Evolutionary conservation across 2,888 invertebrate genomes (phyloP), one percentile per base, ranked within the genome.

Genomic region (Campoletis raptor): DNA sequence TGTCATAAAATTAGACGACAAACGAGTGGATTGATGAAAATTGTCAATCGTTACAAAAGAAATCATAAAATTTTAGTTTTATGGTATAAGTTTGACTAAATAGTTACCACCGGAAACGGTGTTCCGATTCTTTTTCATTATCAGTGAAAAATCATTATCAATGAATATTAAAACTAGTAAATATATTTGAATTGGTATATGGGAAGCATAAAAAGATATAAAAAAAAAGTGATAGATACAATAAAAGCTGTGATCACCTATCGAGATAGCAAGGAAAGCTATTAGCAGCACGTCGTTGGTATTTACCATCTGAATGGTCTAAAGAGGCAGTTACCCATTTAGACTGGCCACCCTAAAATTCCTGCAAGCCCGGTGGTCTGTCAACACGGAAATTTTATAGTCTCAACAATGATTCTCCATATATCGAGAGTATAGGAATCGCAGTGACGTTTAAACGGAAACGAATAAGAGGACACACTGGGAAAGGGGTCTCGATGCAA

Each of bases 361-460:
- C 57, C 30, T 61, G 15, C 30, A 61, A 61, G 61, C 61, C 30
- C 61, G 61, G 57, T 30, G 15, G 61, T 61, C 61, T 61, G 61
- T 61, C 61, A 30, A 30, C 30, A 15, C 30, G 61, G 61, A 30
- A 48, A 61, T 61, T 10, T 30, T 24, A 57, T 15, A 61, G 61
- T 15, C 61, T 15, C 61, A 30, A 54, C 30, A 61, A 61, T 24
- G 57, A 61, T 61, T 30, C 0, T 30, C n/a, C n/a, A 30, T 61
- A 15, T 6, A 61, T 61, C 30, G 61, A 61, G 12, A 15, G 30
- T 30, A 30, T 30, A 61, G 30, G 61, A 15, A 61, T 61, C 15
- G 21, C 4, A 18, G 61, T 30, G 61, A 61, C 15, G 61, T 72
- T 72, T 18, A 5, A 9, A 37, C 15, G n/a, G 37, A 67, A 70